These are phyloP conservation scores for Pseudococcus jackbeardsleyi DNA, from an alignment of 2,888 invertebrate species.

Conservation along the genomic window DNA sequence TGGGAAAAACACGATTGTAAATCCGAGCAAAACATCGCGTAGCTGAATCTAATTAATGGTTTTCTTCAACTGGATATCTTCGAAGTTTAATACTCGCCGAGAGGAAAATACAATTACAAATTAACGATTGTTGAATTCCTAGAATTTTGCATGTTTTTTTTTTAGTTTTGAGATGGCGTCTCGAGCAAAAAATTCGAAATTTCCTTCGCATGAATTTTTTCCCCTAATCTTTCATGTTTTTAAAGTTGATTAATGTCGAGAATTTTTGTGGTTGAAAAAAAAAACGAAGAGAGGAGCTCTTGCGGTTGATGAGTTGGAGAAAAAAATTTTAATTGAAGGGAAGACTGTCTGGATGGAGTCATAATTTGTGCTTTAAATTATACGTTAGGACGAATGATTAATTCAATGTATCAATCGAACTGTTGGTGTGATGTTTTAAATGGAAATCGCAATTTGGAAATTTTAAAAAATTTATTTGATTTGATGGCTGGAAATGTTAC, in stretches of 20 bases:
- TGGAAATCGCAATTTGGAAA: background rate
- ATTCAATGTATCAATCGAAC: background rate
- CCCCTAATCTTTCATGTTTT: background rate
- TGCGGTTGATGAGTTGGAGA: background rate
- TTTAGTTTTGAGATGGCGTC: background rate
- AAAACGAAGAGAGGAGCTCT: background rate
- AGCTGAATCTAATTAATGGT: constrained; percentile 12
- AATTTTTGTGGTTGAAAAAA: no score
- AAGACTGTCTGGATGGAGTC: background rate
- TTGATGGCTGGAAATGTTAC: no score
- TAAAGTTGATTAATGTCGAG: no score
- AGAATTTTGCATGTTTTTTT: background rate
- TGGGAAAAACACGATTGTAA: constrained; percentile 7
- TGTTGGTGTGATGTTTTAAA: background rate
- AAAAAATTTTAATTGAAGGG: background rate
- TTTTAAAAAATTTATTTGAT: background rate
- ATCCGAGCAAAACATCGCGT: background rate
- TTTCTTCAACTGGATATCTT: constrained; percentile 2
- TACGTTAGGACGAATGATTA: background rate
- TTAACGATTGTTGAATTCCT: background rate
- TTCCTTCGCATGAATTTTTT: background rate
- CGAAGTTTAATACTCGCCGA: background rate
- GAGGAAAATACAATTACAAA: background rate
- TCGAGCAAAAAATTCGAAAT: background rate
- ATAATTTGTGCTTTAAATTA: background rate